Evolutionary conservation across 1,140 invertebrate species (phyloP).

Genomic region (Sarcophaga peregrina): DNA sequence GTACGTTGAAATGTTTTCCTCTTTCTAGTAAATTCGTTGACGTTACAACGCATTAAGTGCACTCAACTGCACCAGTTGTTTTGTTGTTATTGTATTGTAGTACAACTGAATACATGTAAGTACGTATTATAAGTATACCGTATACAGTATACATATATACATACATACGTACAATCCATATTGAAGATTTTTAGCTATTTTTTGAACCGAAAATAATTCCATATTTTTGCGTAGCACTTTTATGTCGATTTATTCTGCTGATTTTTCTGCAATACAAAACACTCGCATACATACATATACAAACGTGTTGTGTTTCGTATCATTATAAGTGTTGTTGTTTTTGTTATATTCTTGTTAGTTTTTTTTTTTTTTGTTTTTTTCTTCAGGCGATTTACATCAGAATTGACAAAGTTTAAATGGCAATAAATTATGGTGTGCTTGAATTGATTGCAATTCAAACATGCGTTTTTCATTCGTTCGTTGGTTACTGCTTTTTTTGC

Average conservation of each 20-base stretch:
- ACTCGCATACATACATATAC: neutral
- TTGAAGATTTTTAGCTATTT: neutral
- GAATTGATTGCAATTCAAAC: slow-evolving; percentile 41
- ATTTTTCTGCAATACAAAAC: neutral
- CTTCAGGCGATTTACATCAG: slow-evolving; percentile 41
- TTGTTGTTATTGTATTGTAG: neutral
- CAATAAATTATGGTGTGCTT: slow-evolving; percentile 42
- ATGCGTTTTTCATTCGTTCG: slow-evolving; percentile 24
- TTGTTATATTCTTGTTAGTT: slow-evolving; percentile 12
- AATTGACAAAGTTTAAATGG: slow-evolving; percentile 41
- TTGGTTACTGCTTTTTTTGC: neutral
- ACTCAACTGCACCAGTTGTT: slow-evolving; percentile 12
- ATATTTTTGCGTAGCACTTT: slow-evolving; percentile 10
- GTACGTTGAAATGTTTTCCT: too few relatives aligned
- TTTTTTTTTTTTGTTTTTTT: too few relatives aligned
- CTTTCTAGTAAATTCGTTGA: slow-evolving; percentile 9
- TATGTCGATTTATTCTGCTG: neutral
- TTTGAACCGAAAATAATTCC: slow-evolving; percentile 2
- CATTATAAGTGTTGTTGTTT: slow-evolving; percentile 1
- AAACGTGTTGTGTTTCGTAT: neutral
- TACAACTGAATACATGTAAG: too few relatives aligned
- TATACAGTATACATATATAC: too few relatives aligned
- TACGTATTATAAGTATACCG: too few relatives aligned
- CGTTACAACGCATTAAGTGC: slow-evolving; percentile 9
- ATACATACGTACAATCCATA: neutral